Percentiles rank a stretch among this genome's conserved stretches.
Evolutionary conservation across 2,113 vertebrate genomes (phyloP).

Genomic region (Riparia riparia): DNA sequence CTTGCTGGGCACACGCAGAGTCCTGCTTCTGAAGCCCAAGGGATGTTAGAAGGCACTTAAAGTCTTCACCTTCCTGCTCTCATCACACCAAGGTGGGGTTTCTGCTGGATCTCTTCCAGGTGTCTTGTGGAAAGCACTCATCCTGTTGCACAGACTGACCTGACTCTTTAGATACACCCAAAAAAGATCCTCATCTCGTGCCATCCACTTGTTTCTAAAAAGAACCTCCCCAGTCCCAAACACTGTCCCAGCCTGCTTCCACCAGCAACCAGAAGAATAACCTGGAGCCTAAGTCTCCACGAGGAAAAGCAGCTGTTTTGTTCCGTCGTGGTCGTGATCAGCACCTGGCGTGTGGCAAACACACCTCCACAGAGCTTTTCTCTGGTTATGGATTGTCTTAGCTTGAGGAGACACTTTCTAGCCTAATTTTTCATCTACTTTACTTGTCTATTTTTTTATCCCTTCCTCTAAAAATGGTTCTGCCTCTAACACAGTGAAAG

Average conservation of each 20-base stretch:
- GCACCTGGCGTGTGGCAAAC: not conserved
- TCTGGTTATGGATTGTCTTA: constrained; percentile 42
- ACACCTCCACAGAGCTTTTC: not conserved
- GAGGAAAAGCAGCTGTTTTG: not conserved
- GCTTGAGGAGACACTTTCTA: constrained; percentile 24
- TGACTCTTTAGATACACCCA: not conserved
- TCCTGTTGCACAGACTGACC: not conserved
- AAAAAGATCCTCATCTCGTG: not conserved
- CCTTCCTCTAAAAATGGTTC: not conserved
- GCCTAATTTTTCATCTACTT: not conserved
- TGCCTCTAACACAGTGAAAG: not conserved
- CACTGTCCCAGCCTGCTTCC: not conserved
- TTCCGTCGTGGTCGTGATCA: not conserved
- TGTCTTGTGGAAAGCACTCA: not conserved
- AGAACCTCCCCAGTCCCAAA: not conserved
- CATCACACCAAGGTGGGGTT: not conserved
- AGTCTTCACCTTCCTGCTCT: not conserved
- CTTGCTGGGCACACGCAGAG: not conserved
- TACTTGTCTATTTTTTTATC: not conserved
- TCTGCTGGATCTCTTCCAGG: not conserved
- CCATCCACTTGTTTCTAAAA: not conserved
- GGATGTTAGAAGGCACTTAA: constrained; percentile 41
- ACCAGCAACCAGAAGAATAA: not conserved
- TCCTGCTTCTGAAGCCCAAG: not conserved
- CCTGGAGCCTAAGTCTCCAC: not conserved